Evolutionary conservation across 2,113 vertebrate species (phyloP).

Genomic region (Zosterops borbonicus): DNA sequence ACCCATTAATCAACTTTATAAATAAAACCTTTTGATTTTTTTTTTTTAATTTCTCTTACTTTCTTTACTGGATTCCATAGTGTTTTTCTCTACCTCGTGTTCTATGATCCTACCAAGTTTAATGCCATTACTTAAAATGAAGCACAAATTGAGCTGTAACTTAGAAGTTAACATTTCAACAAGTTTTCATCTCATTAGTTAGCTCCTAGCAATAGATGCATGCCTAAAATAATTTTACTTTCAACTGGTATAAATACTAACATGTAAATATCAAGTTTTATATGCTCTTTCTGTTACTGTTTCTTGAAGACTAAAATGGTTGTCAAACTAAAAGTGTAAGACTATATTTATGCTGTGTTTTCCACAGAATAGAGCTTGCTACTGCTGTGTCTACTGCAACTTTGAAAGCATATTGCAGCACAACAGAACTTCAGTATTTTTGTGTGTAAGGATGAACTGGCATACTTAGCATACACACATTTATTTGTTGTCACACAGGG

Average conservation of each 20-base stretch:
- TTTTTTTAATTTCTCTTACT: background rate
- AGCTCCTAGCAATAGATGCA: background rate
- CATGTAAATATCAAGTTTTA: background rate
- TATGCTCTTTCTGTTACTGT: background rate
- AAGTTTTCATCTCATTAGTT: background rate
- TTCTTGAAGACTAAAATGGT: background rate
- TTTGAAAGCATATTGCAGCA: background rate
- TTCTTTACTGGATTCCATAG: background rate
- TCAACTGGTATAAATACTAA: background rate
- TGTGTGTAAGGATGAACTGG: background rate
- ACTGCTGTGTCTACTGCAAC: background rate
- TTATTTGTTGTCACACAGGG: background rate
- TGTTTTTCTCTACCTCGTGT: background rate
- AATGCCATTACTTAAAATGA: background rate
- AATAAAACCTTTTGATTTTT: background rate
- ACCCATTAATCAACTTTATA: background rate
- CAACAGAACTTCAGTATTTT: background rate
- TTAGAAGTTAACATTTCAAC: background rate
- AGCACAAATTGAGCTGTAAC: background rate
- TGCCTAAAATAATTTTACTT: background rate
- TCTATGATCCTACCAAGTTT: background rate
- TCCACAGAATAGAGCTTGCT: background rate
- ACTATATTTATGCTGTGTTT: background rate
- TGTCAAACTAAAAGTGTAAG: background rate
- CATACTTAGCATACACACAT: background rate